Conservation (phyloP, 1,140 invertebrate genomes). For the Theocolax elegans region DNA sequence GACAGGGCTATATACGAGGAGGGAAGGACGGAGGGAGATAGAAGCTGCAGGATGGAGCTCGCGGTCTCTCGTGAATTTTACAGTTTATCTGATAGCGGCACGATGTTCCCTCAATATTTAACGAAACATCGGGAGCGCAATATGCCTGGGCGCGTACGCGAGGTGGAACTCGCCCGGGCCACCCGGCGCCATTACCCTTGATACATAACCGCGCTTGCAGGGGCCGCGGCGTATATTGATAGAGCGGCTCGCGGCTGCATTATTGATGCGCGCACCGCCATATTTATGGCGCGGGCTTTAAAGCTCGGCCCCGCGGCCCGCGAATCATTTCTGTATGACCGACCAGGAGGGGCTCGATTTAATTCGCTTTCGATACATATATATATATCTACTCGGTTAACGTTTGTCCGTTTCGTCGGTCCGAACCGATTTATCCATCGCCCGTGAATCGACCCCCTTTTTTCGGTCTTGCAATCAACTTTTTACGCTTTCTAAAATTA, state of each 20-base stretch:
- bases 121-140: constrained; percentile 67
- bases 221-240: constrained; percentile 57
- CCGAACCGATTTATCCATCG: too few relatives aligned
- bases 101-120: constrained; percentile 65
- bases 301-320: constrained; percentile 45
- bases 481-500: too few relatives aligned
- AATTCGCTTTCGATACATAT: constrained; percentile 29
- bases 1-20: background rate
- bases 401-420: too few relatives aligned
- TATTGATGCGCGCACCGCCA: constrained; percentile 56
- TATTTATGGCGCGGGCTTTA: constrained; percentile 58
- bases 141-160: constrained; percentile 51
- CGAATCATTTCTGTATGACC: constrained; percentile 53
- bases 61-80: constrained; percentile 64
- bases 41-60: background rate
- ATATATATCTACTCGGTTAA: too few relatives aligned
- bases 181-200: constrained; percentile 59
- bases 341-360: too few relatives aligned
- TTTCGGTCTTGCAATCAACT: too few relatives aligned
- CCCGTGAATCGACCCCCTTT: too few relatives aligned
- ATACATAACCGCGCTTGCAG: constrained; percentile 58
- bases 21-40: constrained; percentile 2
- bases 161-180: too few relatives aligned
- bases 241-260: constrained; percentile 55
- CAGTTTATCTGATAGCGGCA: constrained; percentile 62